Conservation (phyloP, 2,888 invertebrate genomes). For the Sesia apiformis region DNA sequence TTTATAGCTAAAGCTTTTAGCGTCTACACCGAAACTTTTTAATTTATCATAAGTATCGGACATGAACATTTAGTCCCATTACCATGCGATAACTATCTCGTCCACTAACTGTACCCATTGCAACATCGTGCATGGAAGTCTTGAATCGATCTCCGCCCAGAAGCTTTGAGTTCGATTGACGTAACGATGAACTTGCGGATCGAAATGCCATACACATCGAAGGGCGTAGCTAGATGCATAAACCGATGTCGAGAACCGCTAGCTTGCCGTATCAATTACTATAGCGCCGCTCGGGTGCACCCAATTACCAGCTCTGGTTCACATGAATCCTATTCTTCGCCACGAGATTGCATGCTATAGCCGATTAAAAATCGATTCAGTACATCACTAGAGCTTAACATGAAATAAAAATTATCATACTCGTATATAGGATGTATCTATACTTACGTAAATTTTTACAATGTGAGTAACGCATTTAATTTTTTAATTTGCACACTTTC, state of each 20-base stretch:
- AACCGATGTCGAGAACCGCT: constrained; percentile 52
- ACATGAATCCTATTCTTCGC: constrained; percentile 60
- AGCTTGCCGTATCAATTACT: constrained; percentile 66
- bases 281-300: constrained; percentile 55
- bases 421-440: no score
- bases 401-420: no score
- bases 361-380: no score
- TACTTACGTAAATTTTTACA: no score
- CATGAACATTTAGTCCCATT: constrained; percentile 42
- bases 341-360: constrained; percentile 23
- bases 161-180: constrained; percentile 28
- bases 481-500: no score
- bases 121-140: constrained; percentile 33
- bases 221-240: constrained; percentile 50
- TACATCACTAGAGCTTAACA: no score
- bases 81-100: constrained; percentile 41
- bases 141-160: constrained; percentile 31
- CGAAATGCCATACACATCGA: constrained; percentile 25
- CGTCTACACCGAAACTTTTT: no score
- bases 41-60: constrained; percentile 8
- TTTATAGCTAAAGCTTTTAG: no score
- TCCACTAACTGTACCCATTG: constrained; percentile 55
- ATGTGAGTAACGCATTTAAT: no score
- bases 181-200: constrained; percentile 28
- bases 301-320: constrained; percentile 65